Percentiles rank a stretch among this genome's conserved stretches.
Evolutionary conservation across 2,113 vertebrate species (phyloP).

Genomic region (Hiodon tergisus): DNA sequence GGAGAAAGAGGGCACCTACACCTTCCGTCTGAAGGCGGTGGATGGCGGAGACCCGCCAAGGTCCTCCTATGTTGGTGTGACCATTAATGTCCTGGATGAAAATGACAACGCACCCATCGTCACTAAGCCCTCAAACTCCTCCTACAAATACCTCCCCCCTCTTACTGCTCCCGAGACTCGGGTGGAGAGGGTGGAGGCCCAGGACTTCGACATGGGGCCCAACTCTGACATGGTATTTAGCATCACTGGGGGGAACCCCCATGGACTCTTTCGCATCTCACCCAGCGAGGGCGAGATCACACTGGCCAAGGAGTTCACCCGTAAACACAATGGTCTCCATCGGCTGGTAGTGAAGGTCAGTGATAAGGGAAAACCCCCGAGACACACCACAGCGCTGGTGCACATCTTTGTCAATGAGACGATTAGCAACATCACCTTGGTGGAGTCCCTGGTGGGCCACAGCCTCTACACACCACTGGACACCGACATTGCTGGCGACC

Average conservation of each 20-base stretch:
- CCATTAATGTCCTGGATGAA: constrained; percentile 93
- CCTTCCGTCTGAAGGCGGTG: constrained; percentile 88
- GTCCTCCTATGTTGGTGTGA: constrained; percentile 89
- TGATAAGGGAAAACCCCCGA: constrained; percentile 82
- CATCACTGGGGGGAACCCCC: constrained; percentile 88
- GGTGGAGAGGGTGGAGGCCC: constrained; percentile 84
- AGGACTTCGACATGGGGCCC: constrained; percentile 84
- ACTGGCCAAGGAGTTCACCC: constrained; percentile 80
- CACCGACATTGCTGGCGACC: constrained; percentile 90
- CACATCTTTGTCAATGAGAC: constrained; percentile 95
- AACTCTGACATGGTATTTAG: constrained; percentile 82
- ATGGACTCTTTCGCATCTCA: constrained; percentile 86
- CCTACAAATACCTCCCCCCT: constrained; percentile 79
- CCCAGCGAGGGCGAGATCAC: constrained; percentile 79
- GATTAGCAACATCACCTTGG: constrained; percentile 76
- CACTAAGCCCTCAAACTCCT: constrained; percentile 86
- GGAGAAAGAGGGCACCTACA: constrained; percentile 93
- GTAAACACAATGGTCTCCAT: constrained; percentile 87
- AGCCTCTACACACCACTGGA: constrained; percentile 90
- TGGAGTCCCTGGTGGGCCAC: constrained; percentile 88
- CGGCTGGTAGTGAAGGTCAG: constrained; percentile 86
- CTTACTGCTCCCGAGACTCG: constrained; percentile 73
- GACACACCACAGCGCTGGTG: constrained; percentile 83
- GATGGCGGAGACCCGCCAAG: constrained; percentile 83
- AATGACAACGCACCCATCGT: constrained; percentile 94